A percentile compares a stretch with the other conserved stretches of the same genome.
Conservation (phyloP, 2,797 vertebrate species). For the Pygocentrus nattereri region DNA sequence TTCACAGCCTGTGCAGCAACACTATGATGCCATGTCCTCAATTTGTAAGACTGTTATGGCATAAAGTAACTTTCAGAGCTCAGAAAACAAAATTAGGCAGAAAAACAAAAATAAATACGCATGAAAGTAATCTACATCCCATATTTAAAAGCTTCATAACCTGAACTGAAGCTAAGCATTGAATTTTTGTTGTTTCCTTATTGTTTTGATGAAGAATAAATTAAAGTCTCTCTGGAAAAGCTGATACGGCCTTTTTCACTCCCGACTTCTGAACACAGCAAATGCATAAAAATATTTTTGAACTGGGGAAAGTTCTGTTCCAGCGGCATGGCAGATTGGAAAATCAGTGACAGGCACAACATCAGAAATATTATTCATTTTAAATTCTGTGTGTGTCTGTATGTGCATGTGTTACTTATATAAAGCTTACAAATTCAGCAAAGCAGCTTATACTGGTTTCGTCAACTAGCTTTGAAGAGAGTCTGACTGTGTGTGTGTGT, state of each 20-base stretch:
- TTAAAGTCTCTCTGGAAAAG: not conserved
- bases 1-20: no score
- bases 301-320: not conserved
- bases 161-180: no score
- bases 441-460: conserved; percentile 18
- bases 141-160: no score
- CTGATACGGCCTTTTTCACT: not conserved
- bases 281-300: not conserved
- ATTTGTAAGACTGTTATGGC: no score
- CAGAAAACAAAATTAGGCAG: no score
- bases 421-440: conserved; percentile 5
- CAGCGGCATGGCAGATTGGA: not conserved
- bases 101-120: no score
- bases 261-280: not conserved
- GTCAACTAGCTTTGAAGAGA: not conserved
- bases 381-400: conserved; percentile 5
- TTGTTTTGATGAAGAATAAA: not conserved
- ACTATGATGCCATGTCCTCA: no score
- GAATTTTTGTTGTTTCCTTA: not conserved
- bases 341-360: not conserved
- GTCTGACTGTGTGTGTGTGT: not conserved
- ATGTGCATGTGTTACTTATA: conserved; percentile 7
- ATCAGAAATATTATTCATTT: conserved; percentile 6
- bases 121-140: no score
- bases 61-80: no score